Evolutionary conservation across 2,888 invertebrate species (phyloP).

Genomic region (Argynnis bischoffii): DNA sequence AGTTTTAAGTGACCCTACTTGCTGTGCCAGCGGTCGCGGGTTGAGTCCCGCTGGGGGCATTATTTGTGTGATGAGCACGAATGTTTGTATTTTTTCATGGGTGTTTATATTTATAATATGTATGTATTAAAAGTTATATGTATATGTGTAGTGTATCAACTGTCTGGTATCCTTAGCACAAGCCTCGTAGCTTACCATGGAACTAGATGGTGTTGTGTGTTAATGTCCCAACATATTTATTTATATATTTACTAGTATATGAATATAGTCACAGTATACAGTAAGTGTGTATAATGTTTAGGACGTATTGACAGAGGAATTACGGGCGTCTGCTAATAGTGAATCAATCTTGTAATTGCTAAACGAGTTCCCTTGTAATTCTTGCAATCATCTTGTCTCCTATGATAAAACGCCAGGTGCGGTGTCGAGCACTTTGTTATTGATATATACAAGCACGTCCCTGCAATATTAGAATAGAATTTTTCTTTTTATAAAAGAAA

Average conservation of each 20-base stretch:
- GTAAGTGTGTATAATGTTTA: neutral
- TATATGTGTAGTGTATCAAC: no score
- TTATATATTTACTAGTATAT: neutral
- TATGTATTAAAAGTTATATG: no score
- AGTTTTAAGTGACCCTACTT: no score
- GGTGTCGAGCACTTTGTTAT: slow-evolving; percentile 36
- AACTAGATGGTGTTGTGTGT: no score
- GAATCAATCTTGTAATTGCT: slow-evolving; percentile 56
- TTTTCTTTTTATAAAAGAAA: slow-evolving; percentile 2
- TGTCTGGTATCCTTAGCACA: no score
- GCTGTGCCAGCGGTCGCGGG: no score
- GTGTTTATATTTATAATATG: no score
- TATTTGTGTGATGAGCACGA: no score
- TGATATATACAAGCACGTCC: slow-evolving; percentile 20
- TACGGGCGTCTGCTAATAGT: slow-evolving; percentile 47
- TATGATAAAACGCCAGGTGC: slow-evolving; percentile 52
- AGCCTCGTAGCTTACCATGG: no score
- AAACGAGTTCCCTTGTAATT: slow-evolving; percentile 41
- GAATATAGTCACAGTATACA: neutral
- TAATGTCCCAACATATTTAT: no score
- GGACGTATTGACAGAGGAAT: slow-evolving; percentile 27
- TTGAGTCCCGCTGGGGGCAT: no score
- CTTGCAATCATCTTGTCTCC: slow-evolving; percentile 53
- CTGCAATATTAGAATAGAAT: neutral
- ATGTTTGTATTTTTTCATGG: no score